Evolutionary conservation across 2,888 invertebrate genomes (phyloP).

Genomic region (Thera britannica): DNA sequence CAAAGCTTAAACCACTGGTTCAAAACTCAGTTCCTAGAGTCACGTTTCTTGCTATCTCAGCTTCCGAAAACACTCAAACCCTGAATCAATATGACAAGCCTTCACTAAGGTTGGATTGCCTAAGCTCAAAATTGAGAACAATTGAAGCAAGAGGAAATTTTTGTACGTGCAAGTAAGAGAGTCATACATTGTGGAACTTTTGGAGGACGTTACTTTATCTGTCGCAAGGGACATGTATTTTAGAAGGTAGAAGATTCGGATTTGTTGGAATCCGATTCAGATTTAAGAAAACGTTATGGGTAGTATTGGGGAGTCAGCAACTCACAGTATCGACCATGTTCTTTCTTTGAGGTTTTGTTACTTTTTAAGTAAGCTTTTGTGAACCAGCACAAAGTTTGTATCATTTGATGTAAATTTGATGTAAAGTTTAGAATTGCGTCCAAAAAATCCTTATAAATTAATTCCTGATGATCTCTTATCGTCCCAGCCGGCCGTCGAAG

Average conservation of each 20-base stretch:
- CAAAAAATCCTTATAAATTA: slow-evolving; percentile 20
- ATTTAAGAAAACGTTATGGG: slow-evolving; percentile 19
- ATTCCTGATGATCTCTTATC: slow-evolving; percentile 32
- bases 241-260: slow-evolving; percentile 23
- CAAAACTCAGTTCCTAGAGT: slow-evolving; percentile 55
- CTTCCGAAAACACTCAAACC: slow-evolving; percentile 72
- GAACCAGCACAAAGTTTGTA: neutral
- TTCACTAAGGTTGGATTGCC: slow-evolving; percentile 71
- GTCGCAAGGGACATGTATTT: slow-evolving; percentile 27
- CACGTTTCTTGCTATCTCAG: slow-evolving; percentile 75
- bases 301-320: slow-evolving; percentile 16
- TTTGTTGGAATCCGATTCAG: slow-evolving; percentile 24
- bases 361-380: neutral
- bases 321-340: neutral
- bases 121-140: slow-evolving; percentile 58
- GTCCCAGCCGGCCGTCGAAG: slow-evolving; percentile 32
- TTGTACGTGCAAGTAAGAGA: slow-evolving; percentile 33
- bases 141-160: slow-evolving; percentile 43
- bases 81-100: slow-evolving; percentile 76
- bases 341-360: neutral
- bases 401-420: neutral
- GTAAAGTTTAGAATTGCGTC: neutral
- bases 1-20: slow-evolving; percentile 65
- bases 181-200: slow-evolving; percentile 35
- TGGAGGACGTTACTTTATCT: slow-evolving; percentile 33